Base-by-base conservation (phyloP, 2,113 vertebrate species). In the Lipophrys pholis region DNA sequence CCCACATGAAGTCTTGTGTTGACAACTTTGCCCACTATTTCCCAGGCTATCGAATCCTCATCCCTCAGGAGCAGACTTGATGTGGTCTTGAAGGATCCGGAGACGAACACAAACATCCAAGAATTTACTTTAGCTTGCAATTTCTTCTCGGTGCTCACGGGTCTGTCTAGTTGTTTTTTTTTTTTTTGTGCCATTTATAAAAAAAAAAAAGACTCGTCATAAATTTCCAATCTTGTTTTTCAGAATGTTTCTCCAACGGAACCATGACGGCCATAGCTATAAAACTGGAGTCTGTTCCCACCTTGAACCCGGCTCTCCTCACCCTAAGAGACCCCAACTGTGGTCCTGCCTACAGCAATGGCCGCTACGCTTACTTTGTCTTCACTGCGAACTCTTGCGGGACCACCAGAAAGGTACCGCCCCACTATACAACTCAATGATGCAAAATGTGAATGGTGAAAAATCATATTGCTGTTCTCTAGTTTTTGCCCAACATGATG, bases 191-290 rank as follows among this genome's bases (percentile, higher is more conserved):
- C 7, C n/a, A n/a, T n/a, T n/a, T n/a, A n/a, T n/a, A n/a, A n/a
- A n/a, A n/a, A n/a, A n/a, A n/a, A n/a, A n/a, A 17, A 4, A 10
- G 43, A 12, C 7, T 0, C 11, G 5, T 3, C 3, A 1, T 30
- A 30, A 30, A 30, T 30, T 30, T 30, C 21, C 21, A 30, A 30
- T 30, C 21, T 30, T 30, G 21, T 30, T 30, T 30, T 30, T 30
- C 65, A 94, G 93, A 90, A 40, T 94, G 93, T 71, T 90, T 86
- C 10, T 71, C 93, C 10, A 94, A 94, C 49, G 93, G 92, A 2
- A 94, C 92, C 1, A 91, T 94, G 50, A 84, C 85, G 0, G 86
- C 89, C 4, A 8, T 93, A 50, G 87, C 92, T 42, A 38, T 93
- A 9, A 94, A 93, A 72, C 61, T 94, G 16, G 92, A 93, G 45